Evolutionary conservation across 1,140 invertebrate species (phyloP).

Genomic region (Branchinecta lynchi): DNA sequence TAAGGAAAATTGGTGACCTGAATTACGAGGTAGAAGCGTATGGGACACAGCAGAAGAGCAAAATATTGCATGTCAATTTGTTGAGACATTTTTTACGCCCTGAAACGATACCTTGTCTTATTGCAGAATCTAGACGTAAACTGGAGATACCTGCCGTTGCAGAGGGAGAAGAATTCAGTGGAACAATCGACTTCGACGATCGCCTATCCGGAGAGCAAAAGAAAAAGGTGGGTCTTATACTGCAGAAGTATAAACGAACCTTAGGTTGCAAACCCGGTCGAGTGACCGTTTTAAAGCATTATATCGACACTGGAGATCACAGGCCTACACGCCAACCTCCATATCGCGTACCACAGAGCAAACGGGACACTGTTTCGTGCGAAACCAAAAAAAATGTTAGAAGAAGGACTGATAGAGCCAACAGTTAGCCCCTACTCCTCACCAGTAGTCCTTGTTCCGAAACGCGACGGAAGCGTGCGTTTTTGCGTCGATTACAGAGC

Average conservation of each 20-base stretch:
- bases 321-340: constrained; percentile 14
- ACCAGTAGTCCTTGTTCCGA: constrained; percentile 27
- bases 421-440: constrained; percentile 26
- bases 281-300: constrained; percentile 10
- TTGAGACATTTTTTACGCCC: background rate
- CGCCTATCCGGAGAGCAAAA: background rate
- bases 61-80: background rate
- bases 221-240: background rate
- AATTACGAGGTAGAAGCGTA: background rate
- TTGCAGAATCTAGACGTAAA: background rate
- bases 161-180: background rate
- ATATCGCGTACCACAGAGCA: constrained; percentile 14
- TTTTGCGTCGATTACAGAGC: constrained; percentile 33
- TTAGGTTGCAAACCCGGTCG: background rate
- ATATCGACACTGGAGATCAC: constrained; percentile 16
- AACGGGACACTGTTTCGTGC: constrained; percentile 14
- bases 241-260: background rate
- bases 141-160: background rate
- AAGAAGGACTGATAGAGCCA: constrained; percentile 31
- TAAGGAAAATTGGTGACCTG: background rate
- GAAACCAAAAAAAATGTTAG: constrained; percentile 17
- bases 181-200: background rate
- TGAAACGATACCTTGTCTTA: background rate
- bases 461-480: constrained; percentile 29
- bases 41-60: background rate